Evolutionary conservation across 2,113 vertebrate genomes (phyloP).

Genomic region (Elephas maximus): DNA sequence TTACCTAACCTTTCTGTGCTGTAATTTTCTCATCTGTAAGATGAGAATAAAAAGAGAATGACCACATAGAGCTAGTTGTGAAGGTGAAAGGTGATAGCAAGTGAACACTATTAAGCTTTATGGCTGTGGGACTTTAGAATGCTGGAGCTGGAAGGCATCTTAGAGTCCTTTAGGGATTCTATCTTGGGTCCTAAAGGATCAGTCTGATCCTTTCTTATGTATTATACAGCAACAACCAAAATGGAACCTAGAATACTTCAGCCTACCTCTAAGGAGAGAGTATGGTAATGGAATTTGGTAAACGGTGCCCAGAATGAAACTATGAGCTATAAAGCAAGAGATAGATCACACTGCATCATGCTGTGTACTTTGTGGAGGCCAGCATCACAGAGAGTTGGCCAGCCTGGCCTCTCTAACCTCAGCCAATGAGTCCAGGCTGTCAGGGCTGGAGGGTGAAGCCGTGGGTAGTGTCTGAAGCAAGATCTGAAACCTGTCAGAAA

Average conservation of each 20-base stretch:
- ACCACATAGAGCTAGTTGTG: fast-evolving
- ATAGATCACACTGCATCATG: fast-evolving
- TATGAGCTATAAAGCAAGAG: background rate
- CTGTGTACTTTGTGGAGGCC: background rate
- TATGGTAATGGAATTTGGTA: too few relatives aligned
- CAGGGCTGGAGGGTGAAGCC: background rate
- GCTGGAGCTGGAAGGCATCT: background rate
- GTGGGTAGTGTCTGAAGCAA: background rate
- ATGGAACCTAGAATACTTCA: background rate
- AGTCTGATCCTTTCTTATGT: background rate
- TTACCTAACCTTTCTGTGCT: background rate
- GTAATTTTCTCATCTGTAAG: background rate
- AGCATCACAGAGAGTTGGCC: background rate
- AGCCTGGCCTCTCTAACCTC: fast-evolving
- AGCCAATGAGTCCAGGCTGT: fast-evolving
- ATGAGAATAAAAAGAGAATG: background rate
- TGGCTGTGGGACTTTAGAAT: background rate
- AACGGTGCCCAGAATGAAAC: background rate
- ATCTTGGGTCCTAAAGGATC: background rate
- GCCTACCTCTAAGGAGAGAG: background rate
- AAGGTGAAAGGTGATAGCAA: background rate
- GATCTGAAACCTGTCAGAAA: background rate
- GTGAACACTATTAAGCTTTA: background rate
- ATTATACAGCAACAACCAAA: background rate
- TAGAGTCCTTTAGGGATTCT: background rate